Percentiles rank a stretch among this genome's conserved stretches.
Evolutionary conservation across 2,888 invertebrate species (phyloP).

Genomic region (Griposia aprilina): DNA sequence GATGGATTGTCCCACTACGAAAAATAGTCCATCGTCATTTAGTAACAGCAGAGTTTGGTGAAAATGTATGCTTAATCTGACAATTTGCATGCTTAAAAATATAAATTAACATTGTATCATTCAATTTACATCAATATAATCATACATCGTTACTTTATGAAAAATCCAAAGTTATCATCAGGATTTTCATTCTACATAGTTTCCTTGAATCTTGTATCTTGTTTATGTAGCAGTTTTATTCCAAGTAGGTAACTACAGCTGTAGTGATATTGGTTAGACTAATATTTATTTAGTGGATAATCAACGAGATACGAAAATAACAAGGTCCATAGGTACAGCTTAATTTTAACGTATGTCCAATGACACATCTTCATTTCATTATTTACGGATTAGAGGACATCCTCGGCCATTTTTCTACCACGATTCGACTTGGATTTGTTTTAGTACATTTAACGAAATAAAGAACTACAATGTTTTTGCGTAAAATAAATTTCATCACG

Average conservation of each 20-base stretch:
- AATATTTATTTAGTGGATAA: conserved; percentile 39
- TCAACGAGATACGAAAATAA: conserved; percentile 1
- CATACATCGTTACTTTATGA: conserved; percentile 7
- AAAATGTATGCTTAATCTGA: not conserved
- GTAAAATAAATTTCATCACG: too few species aligned
- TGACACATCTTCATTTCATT: not conserved
- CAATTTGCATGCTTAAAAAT: not conserved
- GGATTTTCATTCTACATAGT: conserved; percentile 17
- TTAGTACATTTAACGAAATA: not conserved
- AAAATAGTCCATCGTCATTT: too few species aligned
- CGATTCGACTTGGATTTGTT: not conserved
- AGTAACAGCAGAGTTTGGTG: too few species aligned
- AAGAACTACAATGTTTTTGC: not conserved
- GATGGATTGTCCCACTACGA: too few species aligned
- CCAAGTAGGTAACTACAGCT: not conserved
- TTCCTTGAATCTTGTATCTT: conserved; percentile 29
- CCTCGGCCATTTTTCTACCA: not conserved
- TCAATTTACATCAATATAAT: not conserved
- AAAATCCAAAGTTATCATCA: conserved; percentile 27
- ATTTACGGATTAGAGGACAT: not conserved
- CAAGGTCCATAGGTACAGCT: not conserved
- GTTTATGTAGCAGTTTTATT: conserved; percentile 17
- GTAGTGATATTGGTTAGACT: conserved; percentile 1
- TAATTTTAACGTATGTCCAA: too few species aligned
- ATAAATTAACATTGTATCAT: not conserved